Conservation (phyloP, 2,888 invertebrate species). For the Brachynemurus nebulosus region DNA sequence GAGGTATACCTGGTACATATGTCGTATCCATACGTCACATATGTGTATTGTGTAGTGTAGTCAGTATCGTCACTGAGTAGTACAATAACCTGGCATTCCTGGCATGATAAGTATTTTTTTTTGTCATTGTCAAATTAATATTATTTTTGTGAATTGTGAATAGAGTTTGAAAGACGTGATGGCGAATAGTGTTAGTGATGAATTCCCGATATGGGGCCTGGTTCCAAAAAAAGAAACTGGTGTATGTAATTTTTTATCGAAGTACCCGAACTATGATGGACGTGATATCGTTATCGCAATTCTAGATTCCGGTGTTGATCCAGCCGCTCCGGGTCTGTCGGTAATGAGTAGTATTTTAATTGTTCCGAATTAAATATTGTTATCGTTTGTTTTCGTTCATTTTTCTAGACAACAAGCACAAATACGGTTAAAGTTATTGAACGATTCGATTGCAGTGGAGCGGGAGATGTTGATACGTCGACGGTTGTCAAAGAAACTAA, state of each 20-base stretch:
- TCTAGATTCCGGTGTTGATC: conserved; percentile 96
- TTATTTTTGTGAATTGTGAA: background rate
- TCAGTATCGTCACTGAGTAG: no score
- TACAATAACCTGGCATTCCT: no score
- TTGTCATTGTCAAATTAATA: background rate
- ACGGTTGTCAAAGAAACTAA: conserved; percentile 55
- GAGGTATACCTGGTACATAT: no score
- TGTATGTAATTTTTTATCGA: conserved; percentile 70
- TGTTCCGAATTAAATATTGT: background rate
- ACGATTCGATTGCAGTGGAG: conserved; percentile 89
- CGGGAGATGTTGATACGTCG: conserved; percentile 91
- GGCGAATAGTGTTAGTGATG: conserved; percentile 17
- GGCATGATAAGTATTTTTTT: no score
- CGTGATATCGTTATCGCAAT: conserved; percentile 85
- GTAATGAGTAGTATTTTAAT: conserved; percentile 38
- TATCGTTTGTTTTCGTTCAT: background rate
- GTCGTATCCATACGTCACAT: no score
- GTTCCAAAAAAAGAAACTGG: conserved; percentile 93
- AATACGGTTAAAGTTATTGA: conserved; percentile 89
- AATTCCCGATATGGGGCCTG: conserved; percentile 73
- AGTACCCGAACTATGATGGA: conserved; percentile 86
- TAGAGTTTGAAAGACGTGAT: no score
- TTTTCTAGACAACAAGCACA: conserved; percentile 63
- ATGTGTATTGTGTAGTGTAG: no score
- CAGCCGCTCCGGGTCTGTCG: conserved; percentile 86